Evolutionary conservation across 2,113 vertebrate species (phyloP).

Genomic region (Balaeniceps rex): DNA sequence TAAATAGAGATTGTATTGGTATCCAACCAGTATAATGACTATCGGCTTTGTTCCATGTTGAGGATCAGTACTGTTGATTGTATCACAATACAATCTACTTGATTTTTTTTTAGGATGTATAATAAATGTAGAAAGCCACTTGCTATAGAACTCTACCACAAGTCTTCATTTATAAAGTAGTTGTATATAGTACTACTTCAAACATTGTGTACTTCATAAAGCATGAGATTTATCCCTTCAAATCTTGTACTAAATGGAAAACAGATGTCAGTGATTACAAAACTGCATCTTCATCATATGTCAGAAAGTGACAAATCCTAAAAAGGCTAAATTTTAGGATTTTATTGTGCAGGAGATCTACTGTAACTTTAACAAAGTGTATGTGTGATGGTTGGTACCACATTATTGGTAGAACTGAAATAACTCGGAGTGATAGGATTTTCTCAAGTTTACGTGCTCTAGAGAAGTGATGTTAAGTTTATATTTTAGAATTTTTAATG

Average conservation of each 20-base stretch:
- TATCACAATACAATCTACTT: neutral
- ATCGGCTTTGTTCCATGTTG: neutral
- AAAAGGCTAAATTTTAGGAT: neutral
- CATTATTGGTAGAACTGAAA: neutral
- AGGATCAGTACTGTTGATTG: neutral
- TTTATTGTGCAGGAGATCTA: neutral
- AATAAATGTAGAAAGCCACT: neutral
- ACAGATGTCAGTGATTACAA: neutral
- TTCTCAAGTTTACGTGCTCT: neutral
- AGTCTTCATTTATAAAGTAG: neutral
- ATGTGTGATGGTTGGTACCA: neutral
- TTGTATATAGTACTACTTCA: neutral
- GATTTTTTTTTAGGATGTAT: neutral
- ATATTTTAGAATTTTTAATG: neutral
- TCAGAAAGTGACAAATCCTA: neutral
- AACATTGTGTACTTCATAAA: neutral
- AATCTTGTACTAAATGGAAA: neutral
- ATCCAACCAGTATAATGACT: neutral
- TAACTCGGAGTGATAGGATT: fast-evolving
- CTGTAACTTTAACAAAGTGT: neutral
- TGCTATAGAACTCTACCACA: neutral
- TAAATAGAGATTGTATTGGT: neutral
- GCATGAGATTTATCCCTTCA: neutral
- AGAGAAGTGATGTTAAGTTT: neutral
- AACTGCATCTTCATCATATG: neutral